Evolutionary conservation across 2,888 invertebrate species (phyloP).

Genomic region (Conistra vaccinii): DNA sequence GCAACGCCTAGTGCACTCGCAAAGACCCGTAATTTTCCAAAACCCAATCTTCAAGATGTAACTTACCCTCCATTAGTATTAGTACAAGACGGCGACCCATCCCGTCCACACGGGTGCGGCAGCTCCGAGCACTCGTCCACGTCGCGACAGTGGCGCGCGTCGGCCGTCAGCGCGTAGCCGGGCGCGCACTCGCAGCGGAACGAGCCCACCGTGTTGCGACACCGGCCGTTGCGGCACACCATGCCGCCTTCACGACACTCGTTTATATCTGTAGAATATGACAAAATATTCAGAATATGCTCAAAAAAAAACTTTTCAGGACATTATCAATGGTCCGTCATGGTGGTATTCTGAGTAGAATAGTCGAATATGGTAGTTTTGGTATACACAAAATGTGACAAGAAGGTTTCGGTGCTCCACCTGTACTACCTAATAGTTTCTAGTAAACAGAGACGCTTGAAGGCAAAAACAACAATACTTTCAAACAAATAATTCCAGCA

Average conservation of each 20-base stretch:
- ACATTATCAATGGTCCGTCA: background rate
- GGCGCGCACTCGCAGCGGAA: slow-evolving; percentile 95
- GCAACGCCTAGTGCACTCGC: background rate
- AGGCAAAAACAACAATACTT: background rate
- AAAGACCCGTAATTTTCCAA: background rate
- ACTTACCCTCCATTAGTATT: slow-evolving; percentile 86
- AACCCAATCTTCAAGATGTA: background rate
- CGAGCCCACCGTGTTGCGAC: slow-evolving; percentile 95
- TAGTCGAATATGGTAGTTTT: background rate
- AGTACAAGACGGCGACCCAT: slow-evolving; percentile 84
- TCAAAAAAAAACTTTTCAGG: background rate
- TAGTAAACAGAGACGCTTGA: background rate
- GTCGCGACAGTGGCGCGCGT: slow-evolving; percentile 95
- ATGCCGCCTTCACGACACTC: slow-evolving; percentile 96
- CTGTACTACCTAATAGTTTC: background rate
- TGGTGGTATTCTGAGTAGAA: too few relatives aligned
- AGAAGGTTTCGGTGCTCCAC: background rate
- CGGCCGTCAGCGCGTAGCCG: slow-evolving; percentile 94
- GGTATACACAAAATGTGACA: background rate
- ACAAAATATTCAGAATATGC: background rate
- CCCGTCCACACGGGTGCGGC: slow-evolving; percentile 81
- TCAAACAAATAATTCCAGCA: background rate
- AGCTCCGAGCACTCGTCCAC: slow-evolving; percentile 94
- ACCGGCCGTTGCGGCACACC: slow-evolving; percentile 96
- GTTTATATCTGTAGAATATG: slow-evolving; percentile 91